A percentile compares a stretch with the other conserved stretches of the same genome.
Conservation (phyloP, 2,797 vertebrate genomes). For the Neoniphon sammara region DNA sequence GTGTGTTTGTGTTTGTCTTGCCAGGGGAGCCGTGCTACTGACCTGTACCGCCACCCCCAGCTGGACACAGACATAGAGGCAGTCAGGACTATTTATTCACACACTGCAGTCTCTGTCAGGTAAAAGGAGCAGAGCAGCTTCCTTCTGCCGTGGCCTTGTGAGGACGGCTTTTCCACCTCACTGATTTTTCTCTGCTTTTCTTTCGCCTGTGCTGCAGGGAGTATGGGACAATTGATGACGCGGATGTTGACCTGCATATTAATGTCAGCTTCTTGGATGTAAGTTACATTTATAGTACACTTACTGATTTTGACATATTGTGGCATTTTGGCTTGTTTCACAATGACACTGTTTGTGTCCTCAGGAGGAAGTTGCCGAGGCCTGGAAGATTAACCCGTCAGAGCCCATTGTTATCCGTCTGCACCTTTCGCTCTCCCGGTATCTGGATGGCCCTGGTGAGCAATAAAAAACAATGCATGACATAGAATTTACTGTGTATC, state of each 20-base stretch:
- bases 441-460: slow-evolving; percentile 95
- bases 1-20: slow-evolving; percentile 63
- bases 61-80: slow-evolving; percentile 92
- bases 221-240: slow-evolving; percentile 90
- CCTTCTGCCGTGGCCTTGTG: background rate
- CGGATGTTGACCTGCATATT: slow-evolving; percentile 93
- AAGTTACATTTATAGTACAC: slow-evolving; percentile 71
- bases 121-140: slow-evolving; percentile 54
- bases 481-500: background rate
- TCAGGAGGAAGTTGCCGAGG: slow-evolving; percentile 90
- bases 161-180: background rate
- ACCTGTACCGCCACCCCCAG: slow-evolving; percentile 90
- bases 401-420: slow-evolving; percentile 92
- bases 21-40: slow-evolving; percentile 88
- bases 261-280: slow-evolving; percentile 90
- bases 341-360: slow-evolving; percentile 14
- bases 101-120: slow-evolving; percentile 90
- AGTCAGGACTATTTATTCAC: slow-evolving; percentile 91
- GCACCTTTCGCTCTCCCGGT: slow-evolving; percentile 92
- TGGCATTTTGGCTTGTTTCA: background rate
- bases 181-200: background rate
- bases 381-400: slow-evolving; percentile 91
- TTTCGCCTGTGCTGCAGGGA: slow-evolving; percentile 78
- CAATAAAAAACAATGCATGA: slow-evolving; percentile 10
- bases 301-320: background rate